Base-by-base conservation (phyloP, 2,888 invertebrate genomes). In the Caenorhabditis virilis region DNA sequence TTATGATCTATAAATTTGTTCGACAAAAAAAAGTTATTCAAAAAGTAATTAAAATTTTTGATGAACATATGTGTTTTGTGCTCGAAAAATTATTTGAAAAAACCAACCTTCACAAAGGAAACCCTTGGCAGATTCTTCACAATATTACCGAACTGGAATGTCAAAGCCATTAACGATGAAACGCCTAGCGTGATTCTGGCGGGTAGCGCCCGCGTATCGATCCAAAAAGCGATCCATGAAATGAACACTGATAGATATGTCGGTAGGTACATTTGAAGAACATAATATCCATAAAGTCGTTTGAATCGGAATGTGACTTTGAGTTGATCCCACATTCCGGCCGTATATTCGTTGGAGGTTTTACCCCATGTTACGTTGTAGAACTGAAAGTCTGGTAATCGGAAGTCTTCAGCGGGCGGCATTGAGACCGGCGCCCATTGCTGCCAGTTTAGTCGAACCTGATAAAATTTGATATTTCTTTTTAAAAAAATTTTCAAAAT, bases 111-210 rank as follows among this genome's bases (percentile, higher is more conserved):
- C 26, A 82, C 81, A 54, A 82, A 82, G 4, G 77, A 77, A 11
- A 82, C 82, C 15, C 82, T 72, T 16, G 82, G 82, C 46, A 82
- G 59, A 48, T 80, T 80, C 49, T 80, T 79, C 38, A 82, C 82
- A 38, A 82, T 79, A 57, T 82, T 82, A 56, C 82, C 82, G 49
- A 83, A 80, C 66, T 82, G 82, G 46, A 82, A 82, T 5, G 80
- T 80, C 22, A 82, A 58, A 2, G 82, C 82, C 82, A 82, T 82
- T 4, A 82, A 69, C 52, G 68, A 69, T 7, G 78, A 78, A 5
- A 83, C 83, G 13, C 82, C 82, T 18, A 83, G 72, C 4, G 82
- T 83, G 38, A 83, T 82, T 36, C 83, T 48, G 9, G 83, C 83
- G 1, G 82, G 82, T 25, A 83, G 67, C n/a, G 82, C 78, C 18